Base-by-base conservation (phyloP, 1,140 invertebrate genomes). In the Ericerus pela region DNA sequence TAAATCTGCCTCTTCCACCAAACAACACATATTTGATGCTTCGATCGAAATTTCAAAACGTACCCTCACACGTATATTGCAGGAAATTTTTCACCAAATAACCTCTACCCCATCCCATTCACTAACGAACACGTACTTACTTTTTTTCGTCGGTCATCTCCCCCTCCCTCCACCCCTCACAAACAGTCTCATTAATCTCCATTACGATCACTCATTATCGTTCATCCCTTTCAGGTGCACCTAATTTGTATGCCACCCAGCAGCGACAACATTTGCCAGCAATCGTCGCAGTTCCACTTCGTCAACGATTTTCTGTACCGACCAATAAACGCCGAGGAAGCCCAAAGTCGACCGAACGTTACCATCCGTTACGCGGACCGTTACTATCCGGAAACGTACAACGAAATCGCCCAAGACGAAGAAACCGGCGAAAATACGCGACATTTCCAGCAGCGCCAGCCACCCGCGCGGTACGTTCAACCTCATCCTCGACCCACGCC, bases 271-370 rank as follows among this genome's bases (percentile, higher is more conserved):
- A 91, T 83, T 59, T 93, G 89, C 72, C 80, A 85, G 63, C 84
- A 88, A 68, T 90, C 87, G 1, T 82, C 86, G 1, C 84, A 90
- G 63, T 94, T 84, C 65, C 86, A 91, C 64, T 90, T 92, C 63
- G 88, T 94, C 51, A 94, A 94, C 67, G 88, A 94, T 57, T 93
- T 88, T 66, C 73, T 94, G 10, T 92, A 94, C 75, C 84, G 88
- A 64, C 86, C 88, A 3, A 74, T 90, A 62, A 88, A 89, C 65
- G 73, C 81, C 29, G 83, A 85, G 61, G 85, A 89, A 68, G 81
- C 80, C 18, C 79, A 84, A 62, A 76, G 72, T 31, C 85, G 84
- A 62, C 84, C 83, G 1, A 93, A 91, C 66, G 79, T 88, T 3
- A 82, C 84, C 1, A 69, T 88, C 33, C 75, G 81, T 62, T 93